Base-by-base conservation (phyloP, 2,888 invertebrate genomes). In the Melanotus villosus region DNA sequence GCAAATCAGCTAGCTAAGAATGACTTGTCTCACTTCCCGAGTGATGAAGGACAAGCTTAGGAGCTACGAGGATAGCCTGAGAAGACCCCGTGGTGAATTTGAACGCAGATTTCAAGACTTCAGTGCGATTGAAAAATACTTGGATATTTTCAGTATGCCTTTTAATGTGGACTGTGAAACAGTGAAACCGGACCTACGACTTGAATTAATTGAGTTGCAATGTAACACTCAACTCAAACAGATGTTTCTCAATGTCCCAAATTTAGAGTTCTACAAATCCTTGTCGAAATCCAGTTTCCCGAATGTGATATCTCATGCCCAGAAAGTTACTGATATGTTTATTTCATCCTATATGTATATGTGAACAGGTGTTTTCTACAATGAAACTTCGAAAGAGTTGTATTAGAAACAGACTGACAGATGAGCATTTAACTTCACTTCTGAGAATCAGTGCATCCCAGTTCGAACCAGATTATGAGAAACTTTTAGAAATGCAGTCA, bases 331-430 rank as follows among this genome's bases (percentile, higher is more conserved):
- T 12, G 14, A 26, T 12, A 50, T 50, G 26, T 50, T 47, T 10
- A 21, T 1, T 2, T 21, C 47, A 19, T 19, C n/a, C 2, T 50
- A 26, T n/a, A n/a, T n/a, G n/a, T 50, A 18, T 50, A 23, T 50
- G 50, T 16, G 14, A 50, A 14, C 23, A 50, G 30, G 26, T 12
- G 6, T 50, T 30, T 50, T 50, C 50, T 12, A 10, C 16, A 12
- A 50, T 50, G 50, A 50, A 50, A 50, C n/a, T n/a, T n/a, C n/a
- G n/a, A n/a, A n/a, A n/a, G n/a, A 26, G n/a, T 21, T 47, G 6
- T 43, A 9, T 43, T 14, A 12, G 43, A n/a, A 47, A 21, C 21
- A 47, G 47, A 21, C 9, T 47, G 6, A 19, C 47, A n/a, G 43
- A 43, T 43, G 43, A 43, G 26, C 26, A n/a, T n/a, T n/a, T n/a